phyloP scores from a whole-genome alignment of 2,113 vertebrate species.

The Eidolon helvum region DNA sequence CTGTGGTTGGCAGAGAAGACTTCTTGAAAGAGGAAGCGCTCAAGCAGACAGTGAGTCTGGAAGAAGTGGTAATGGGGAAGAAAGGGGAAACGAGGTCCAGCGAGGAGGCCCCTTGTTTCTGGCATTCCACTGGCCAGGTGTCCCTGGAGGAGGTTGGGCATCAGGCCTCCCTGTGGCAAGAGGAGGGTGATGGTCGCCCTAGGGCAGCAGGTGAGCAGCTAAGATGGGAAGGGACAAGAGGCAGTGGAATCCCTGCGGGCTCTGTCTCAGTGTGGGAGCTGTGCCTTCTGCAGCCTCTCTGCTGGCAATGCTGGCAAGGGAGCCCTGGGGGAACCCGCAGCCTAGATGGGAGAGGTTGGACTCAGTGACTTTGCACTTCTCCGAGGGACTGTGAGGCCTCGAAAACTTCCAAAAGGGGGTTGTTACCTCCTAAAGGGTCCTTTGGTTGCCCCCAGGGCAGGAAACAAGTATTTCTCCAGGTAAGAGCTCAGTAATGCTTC shows the following conservation, averaged over 20 bases:
- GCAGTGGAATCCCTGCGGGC: no score
- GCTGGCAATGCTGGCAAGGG: neutral
- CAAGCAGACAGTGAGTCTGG: neutral
- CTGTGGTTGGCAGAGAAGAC: neutral
- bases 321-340: neutral
- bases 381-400: neutral
- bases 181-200: neutral
- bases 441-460: neutral
- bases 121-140: neutral
- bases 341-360: neutral
- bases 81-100: neutral
- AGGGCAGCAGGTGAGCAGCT: neutral
- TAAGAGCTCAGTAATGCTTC: neutral
- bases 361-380: neutral
- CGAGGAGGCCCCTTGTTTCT: neutral
- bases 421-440: neutral
- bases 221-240: neutral
- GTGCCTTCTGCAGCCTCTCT: neutral
- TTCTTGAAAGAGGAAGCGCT: slow-evolving; percentile 31
- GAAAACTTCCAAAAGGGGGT: neutral
- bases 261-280: neutral
- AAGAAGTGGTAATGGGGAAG: neutral
- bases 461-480: neutral
- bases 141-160: neutral
- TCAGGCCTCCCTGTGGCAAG: neutral